Conservation (phyloP, 2,113 vertebrate species). For the Arothron firmamentum region DNA sequence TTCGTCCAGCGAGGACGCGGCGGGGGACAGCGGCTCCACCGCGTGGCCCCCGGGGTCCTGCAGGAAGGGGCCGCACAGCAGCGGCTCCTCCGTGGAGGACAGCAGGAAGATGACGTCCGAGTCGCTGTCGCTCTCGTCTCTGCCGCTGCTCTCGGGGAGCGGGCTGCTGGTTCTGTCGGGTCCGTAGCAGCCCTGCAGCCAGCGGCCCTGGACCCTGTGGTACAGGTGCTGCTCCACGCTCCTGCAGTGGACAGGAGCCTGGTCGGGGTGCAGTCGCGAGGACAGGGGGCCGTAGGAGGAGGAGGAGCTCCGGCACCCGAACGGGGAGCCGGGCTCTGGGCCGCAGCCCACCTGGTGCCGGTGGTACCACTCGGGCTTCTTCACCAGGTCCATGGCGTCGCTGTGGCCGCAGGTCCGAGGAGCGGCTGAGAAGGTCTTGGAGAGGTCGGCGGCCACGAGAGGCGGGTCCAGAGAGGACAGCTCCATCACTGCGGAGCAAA, state of each 20-base stretch:
- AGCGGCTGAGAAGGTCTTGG: slow-evolving; percentile 55
- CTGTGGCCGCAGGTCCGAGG: slow-evolving; percentile 38
- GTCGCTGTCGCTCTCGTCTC: slow-evolving; percentile 63
- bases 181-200: slow-evolving; percentile 55
- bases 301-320: slow-evolving; percentile 38
- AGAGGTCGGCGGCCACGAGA: slow-evolving; percentile 67
- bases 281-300: slow-evolving; percentile 35
- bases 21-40: slow-evolving; percentile 49
- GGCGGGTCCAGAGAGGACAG: slow-evolving; percentile 56
- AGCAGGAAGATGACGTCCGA: slow-evolving; percentile 68
- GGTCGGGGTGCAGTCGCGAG: not conserved
- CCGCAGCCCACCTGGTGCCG: slow-evolving; percentile 40
- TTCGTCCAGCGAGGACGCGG: slow-evolving; percentile 43
- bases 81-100: slow-evolving; percentile 57
- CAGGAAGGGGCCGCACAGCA: slow-evolving; percentile 52
- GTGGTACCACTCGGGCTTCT: slow-evolving; percentile 69
- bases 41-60: slow-evolving; percentile 49
- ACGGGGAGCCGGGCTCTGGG: slow-evolving; percentile 37
- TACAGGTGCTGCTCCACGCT: slow-evolving; percentile 50
- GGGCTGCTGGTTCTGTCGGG: slow-evolving; percentile 12
- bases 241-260: slow-evolving; percentile 32
- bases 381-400: slow-evolving; percentile 58
- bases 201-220: slow-evolving; percentile 43
- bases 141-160: slow-evolving; percentile 55
- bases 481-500: slow-evolving; percentile 62